These are phyloP conservation scores for Apamea monoglypha DNA, from an alignment of 2,888 invertebrate genomes.

Conservation along the genomic window DNA sequence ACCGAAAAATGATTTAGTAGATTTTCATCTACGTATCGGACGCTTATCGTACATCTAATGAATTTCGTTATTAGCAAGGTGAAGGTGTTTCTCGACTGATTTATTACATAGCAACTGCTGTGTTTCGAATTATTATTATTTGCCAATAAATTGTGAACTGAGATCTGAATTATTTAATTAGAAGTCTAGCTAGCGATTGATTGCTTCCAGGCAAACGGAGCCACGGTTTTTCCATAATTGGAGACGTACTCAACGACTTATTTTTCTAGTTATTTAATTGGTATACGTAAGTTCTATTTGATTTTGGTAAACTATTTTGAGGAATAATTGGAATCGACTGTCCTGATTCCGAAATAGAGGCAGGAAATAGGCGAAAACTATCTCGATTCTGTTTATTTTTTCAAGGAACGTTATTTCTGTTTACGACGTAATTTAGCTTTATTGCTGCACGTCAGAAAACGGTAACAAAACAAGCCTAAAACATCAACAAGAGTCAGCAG, in stretches of 20 bases:
- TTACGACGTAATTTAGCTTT: slow-evolving; percentile 45
- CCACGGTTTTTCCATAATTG: slow-evolving; percentile 15
- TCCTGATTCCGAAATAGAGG: slow-evolving; percentile 32
- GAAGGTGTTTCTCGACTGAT: slow-evolving; percentile 39
- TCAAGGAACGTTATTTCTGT: slow-evolving; percentile 24
- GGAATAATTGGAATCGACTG: neutral
- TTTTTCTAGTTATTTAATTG: slow-evolving; percentile 29
- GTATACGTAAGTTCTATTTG: slow-evolving; percentile 6
- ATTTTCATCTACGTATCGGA: slow-evolving; percentile 53
- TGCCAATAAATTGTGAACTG: slow-evolving; percentile 41
- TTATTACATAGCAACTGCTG: slow-evolving; percentile 43
- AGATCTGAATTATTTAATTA: slow-evolving; percentile 49
- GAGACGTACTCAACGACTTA: slow-evolving; percentile 23
- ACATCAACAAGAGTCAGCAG: slow-evolving; percentile 5
- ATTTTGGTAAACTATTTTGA: slow-evolving; percentile 2
- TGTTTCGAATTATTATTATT: slow-evolving; percentile 42
- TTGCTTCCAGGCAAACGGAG: slow-evolving; percentile 29
- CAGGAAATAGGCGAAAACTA: slow-evolving; percentile 42
- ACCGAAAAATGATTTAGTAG: slow-evolving; percentile 36
- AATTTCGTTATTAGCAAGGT: slow-evolving; percentile 44
- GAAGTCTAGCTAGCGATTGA: slow-evolving; percentile 28
- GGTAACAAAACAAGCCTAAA: slow-evolving; percentile 26
- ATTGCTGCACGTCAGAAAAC: slow-evolving; percentile 35
- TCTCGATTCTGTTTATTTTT: slow-evolving; percentile 43
- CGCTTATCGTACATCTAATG: slow-evolving; percentile 55